A percentile compares a stretch with the other conserved stretches of the same genome.
These are phyloP conservation scores for Limonius californicus DNA, from an alignment of 1,140 invertebrate species.

Conservation along the genomic window DNA sequence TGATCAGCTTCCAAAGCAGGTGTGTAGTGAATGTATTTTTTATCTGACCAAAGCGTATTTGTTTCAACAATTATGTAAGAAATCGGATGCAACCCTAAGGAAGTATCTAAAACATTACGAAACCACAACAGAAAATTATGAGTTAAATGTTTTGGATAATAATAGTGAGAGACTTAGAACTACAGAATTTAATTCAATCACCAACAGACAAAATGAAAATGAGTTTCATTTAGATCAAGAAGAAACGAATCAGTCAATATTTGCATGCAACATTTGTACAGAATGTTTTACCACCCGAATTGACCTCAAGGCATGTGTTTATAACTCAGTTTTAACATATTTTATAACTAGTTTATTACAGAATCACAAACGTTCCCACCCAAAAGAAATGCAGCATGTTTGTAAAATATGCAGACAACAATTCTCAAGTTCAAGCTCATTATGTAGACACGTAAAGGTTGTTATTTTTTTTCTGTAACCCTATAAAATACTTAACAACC, in stretches of 20 bases:
- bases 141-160: too few relatives aligned
- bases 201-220: background rate
- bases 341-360: background rate
- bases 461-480: too few relatives aligned
- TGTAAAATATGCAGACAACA: constrained; percentile 15
- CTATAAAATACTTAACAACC: too few relatives aligned
- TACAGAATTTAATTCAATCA: background rate
- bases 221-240: background rate
- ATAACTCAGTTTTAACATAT: too few relatives aligned
- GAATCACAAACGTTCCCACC: constrained; percentile 11
- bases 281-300: background rate
- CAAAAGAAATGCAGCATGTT: constrained; percentile 1
- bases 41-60: background rate
- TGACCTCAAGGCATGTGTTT: constrained; percentile 14
- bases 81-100: background rate
- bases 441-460: constrained; percentile 10
- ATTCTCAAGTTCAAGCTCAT: constrained; percentile 18
- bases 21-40: background rate
- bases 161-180: too few relatives aligned
- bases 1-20: constrained; percentile 1
- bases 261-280: constrained; percentile 7
- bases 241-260: background rate
- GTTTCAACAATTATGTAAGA: constrained; percentile 4
- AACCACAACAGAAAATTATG: too few relatives aligned
- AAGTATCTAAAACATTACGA: background rate